Evolutionary conservation across 1,140 invertebrate genomes (phyloP).

Genomic region (Phymorhynchus buccinoides): DNA sequence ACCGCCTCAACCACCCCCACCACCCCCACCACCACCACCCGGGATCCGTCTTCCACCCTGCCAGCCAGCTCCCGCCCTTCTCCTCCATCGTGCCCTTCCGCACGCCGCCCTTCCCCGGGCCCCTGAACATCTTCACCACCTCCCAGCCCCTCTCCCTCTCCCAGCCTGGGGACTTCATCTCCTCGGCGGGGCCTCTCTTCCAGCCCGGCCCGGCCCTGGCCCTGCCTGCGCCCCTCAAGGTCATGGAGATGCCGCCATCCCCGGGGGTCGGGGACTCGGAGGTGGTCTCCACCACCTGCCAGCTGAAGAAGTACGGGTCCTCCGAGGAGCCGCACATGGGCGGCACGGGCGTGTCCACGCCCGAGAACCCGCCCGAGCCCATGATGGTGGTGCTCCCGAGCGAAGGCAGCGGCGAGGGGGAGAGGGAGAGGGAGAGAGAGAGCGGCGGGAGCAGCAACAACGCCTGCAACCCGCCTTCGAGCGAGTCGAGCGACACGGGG

Average conservation of each 20-base stretch:
- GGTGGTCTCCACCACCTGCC: slow-evolving; percentile 53
- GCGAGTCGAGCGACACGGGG: slow-evolving; percentile 49
- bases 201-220: slow-evolving; percentile 38
- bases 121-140: slow-evolving; percentile 49
- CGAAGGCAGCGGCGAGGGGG: too few relatives aligned
- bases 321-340: slow-evolving; percentile 54
- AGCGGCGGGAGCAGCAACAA: neutral
- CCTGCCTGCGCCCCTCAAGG: slow-evolving; percentile 38
- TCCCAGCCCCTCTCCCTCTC: slow-evolving; percentile 40
- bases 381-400: neutral
- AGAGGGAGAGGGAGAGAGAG: too few relatives aligned
- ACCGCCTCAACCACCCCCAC: too few relatives aligned
- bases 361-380: slow-evolving; percentile 39
- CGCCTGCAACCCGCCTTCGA: slow-evolving; percentile 22
- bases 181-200: slow-evolving; percentile 14
- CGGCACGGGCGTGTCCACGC: slow-evolving; percentile 49
- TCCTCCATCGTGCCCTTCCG: slow-evolving; percentile 54
- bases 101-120: slow-evolving; percentile 50
- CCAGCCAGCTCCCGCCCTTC: slow-evolving; percentile 56
- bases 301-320: slow-evolving; percentile 53
- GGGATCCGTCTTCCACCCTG: slow-evolving; percentile 38
- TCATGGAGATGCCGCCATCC: slow-evolving; percentile 39
- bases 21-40: slow-evolving; percentile 35
- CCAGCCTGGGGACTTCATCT: slow-evolving; percentile 33
- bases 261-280: slow-evolving; percentile 43